Percentiles rank a stretch among this genome's conserved stretches.
phyloP scores from a whole-genome alignment of 1,140 invertebrate species.

The Drosophila pseudoananassae region DNA sequence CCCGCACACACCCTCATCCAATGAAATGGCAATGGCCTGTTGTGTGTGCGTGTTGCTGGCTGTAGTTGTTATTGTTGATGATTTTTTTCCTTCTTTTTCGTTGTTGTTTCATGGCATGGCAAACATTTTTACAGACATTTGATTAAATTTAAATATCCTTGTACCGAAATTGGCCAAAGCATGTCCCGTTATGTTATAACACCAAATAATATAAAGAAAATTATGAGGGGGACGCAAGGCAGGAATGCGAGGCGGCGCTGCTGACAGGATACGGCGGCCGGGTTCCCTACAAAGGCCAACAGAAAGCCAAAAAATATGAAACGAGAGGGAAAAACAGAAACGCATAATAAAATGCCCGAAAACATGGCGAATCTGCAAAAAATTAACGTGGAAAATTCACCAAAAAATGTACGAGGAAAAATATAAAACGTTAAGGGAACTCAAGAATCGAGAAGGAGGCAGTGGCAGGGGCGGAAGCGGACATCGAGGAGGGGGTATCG shows the following conservation, averaged over 20 bases:
- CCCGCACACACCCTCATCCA: slow-evolving; percentile 1
- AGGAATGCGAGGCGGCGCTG: slow-evolving; percentile 36
- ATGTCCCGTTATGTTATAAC: slow-evolving; percentile 59
- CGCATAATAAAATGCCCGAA: slow-evolving; percentile 38
- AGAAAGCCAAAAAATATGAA: slow-evolving; percentile 6
- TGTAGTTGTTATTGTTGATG: slow-evolving; percentile 45
- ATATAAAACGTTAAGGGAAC: slow-evolving; percentile 4
- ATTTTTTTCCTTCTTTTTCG: slow-evolving; percentile 11
- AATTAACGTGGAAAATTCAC: slow-evolving; percentile 48
- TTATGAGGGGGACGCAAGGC: slow-evolving; percentile 21
- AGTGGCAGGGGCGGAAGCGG: no score
- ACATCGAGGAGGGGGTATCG: not conserved
- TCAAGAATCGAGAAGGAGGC: slow-evolving; percentile 32
- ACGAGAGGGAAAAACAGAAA: slow-evolving; percentile 18
- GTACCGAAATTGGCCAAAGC: slow-evolving; percentile 71
- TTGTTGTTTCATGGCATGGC: slow-evolving; percentile 38
- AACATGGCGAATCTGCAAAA: slow-evolving; percentile 22
- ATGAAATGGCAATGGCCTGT: slow-evolving; percentile 43
- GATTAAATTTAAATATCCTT: slow-evolving; percentile 82
- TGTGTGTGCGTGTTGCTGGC: slow-evolving; percentile 48
- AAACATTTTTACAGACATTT: slow-evolving; percentile 82
- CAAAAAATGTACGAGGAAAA: slow-evolving; percentile 35
- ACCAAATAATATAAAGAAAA: slow-evolving; percentile 52
- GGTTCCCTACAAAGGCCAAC: not conserved
- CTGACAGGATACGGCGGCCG: slow-evolving; percentile 9